These are phyloP conservation scores for Rhopilema esculentum DNA, from an alignment of 30 jellyfish, hydroid and myxozoan species.

Conservation along the genomic window DNA sequence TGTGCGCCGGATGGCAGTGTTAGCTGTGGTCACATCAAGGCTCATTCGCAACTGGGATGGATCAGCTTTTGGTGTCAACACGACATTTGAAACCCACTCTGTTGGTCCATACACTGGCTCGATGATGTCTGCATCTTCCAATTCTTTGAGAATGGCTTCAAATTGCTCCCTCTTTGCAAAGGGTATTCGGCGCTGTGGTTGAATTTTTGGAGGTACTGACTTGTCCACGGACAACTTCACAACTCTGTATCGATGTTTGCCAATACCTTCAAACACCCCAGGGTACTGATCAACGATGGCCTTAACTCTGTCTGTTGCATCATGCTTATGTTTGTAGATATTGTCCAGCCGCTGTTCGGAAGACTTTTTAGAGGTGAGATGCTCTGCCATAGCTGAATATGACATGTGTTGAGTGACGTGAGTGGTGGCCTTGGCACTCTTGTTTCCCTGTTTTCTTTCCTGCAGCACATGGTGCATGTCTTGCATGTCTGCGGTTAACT, in stretches of 20 bases:
- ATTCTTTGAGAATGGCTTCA: conserved; percentile 12
- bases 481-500: no score
- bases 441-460: no score
- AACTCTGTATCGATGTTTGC: conserved; percentile 45
- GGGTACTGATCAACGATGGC: no score
- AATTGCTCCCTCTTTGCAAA: conserved; percentile 47
- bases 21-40: conserved; percentile 70
- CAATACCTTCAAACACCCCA: conserved; percentile 49
- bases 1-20: conserved; percentile 57
- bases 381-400: no score
- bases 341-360: no score
- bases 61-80: conserved; percentile 58
- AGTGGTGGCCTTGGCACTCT: no score
- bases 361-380: no score
- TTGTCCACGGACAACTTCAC: conserved; percentile 35
- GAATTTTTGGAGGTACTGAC: conserved; percentile 58
- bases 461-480: no score
- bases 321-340: not conserved
- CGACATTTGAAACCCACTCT: conserved; percentile 61
- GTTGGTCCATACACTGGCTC: conserved; percentile 49
- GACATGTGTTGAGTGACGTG: no score
- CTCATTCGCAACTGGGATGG: conserved; percentile 40
- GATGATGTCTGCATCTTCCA: conserved; percentile 26
- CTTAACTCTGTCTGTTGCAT: not conserved
- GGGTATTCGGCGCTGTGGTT: conserved; percentile 49